Conservation (phyloP, 2,797 vertebrate species). For the Brachyrhaphis roseni region DNA sequence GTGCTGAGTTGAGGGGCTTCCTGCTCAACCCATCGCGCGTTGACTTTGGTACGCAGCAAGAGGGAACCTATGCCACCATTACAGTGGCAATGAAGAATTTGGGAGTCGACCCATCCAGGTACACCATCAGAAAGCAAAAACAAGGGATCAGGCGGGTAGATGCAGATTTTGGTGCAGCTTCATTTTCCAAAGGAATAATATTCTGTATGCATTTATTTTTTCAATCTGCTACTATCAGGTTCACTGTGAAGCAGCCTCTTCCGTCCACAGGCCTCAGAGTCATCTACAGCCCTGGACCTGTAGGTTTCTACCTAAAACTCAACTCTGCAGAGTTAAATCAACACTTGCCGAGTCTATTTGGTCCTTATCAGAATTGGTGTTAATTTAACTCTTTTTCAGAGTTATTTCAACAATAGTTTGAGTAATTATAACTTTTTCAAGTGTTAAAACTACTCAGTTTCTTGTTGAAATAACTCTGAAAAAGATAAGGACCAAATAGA, state of each 20-base stretch:
- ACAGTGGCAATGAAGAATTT: conserved; percentile 85
- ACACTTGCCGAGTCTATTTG: too few relatives aligned
- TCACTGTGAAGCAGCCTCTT: conserved; percentile 88
- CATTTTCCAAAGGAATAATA: conserved; percentile 26
- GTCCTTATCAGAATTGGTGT: too few relatives aligned
- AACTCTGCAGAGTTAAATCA: too few relatives aligned
- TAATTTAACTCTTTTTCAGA: too few relatives aligned
- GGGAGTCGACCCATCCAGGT: conserved; percentile 89
- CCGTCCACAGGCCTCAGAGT: conserved; percentile 84
- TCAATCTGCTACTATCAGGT: conserved; percentile 73
- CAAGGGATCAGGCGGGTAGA: not conserved
- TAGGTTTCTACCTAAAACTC: conserved; percentile 70
- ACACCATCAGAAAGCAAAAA: not conserved
- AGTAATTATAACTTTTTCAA: too few relatives aligned
- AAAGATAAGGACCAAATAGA: too few relatives aligned
- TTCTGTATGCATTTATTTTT: conserved; percentile 34
- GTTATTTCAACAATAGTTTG: too few relatives aligned
- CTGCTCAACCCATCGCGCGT: conserved; percentile 82
- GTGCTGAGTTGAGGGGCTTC: conserved; percentile 71
- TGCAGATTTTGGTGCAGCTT: not conserved
- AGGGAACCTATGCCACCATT: conserved; percentile 78
- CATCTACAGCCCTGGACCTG: conserved; percentile 85
- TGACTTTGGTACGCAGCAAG: conserved; percentile 83
- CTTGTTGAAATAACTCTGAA: too few relatives aligned
- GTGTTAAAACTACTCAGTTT: too few relatives aligned